Conservation (phyloP, 92 coral and sea anemone species). For the Actinostola sp. region DNA sequence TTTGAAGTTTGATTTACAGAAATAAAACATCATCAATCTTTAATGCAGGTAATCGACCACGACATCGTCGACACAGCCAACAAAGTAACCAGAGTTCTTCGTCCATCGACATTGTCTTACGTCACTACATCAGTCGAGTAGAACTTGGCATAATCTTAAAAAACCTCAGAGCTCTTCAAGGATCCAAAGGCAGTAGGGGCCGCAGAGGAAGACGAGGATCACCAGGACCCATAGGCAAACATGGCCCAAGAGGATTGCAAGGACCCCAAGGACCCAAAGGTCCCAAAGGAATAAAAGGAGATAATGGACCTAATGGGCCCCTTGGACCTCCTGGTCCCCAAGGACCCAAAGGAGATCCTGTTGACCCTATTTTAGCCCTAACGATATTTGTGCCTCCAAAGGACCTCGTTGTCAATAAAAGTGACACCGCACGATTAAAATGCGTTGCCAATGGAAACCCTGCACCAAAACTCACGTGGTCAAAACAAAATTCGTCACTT, state of each 20-base stretch:
- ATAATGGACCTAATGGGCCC: constrained; percentile 48
- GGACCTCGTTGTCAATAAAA: constrained; percentile 40
- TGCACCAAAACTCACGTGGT: constrained; percentile 57
- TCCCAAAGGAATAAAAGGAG: constrained; percentile 34
- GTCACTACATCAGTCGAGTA: too few species aligned
- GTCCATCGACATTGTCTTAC: too few species aligned
- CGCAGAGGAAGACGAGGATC: constrained; percentile 43
- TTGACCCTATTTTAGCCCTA: constrained; percentile 48
- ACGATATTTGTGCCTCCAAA: constrained; percentile 39
- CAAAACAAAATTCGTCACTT: constrained; percentile 39
- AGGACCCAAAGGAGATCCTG: constrained; percentile 59
- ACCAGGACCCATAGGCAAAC: constrained; percentile 59
- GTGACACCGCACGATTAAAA: constrained; percentile 38
- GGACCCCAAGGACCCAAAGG: constrained; percentile 50
- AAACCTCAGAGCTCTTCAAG: constrained; percentile 29
- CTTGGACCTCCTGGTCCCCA: constrained; percentile 44
- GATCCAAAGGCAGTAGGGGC: constrained; percentile 50
- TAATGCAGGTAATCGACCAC: too few species aligned
- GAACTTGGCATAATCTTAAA: not conserved
- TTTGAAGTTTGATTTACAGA: too few species aligned
- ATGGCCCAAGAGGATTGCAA: constrained; percentile 47
- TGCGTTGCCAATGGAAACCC: constrained; percentile 61
- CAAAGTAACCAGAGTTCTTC: too few species aligned
- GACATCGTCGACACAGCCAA: too few species aligned
- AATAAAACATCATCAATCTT: too few species aligned